Conservation (phyloP, 2,888 invertebrate genomes). For the Trichopoda pennipes region DNA sequence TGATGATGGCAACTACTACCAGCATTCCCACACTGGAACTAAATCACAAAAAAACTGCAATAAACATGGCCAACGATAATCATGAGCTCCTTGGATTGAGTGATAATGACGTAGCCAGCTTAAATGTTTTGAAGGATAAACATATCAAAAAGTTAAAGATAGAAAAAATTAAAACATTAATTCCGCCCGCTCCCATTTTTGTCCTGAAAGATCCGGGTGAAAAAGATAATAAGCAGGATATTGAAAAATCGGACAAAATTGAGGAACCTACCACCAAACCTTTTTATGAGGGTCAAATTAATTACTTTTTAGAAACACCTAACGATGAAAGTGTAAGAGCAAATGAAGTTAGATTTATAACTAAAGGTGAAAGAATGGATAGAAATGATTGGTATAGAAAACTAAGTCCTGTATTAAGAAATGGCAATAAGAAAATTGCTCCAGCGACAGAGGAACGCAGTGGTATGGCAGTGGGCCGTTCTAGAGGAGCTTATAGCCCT, state of each 20-base stretch:
- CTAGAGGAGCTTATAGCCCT: conserved; percentile 51
- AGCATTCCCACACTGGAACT: conserved; percentile 16
- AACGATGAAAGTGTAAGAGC: conserved; percentile 68
- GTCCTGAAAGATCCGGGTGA: conserved; percentile 46
- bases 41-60: conserved; percentile 37
- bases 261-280: conserved; percentile 69
- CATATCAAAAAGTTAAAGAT: conserved; percentile 56
- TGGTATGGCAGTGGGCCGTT: conserved; percentile 9
- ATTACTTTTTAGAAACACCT: conserved; percentile 76
- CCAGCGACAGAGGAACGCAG: conserved; percentile 14
- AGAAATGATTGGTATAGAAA: conserved; percentile 76
- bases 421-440: conserved; percentile 71
- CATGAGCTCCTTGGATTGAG: conserved; percentile 1
- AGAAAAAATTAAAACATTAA: conserved; percentile 63
- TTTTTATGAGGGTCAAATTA: conserved; percentile 78
- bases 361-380: conserved; percentile 67
- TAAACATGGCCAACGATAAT: conserved; percentile 43
- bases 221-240: conserved; percentile 38
- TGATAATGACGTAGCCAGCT: conserved; percentile 19
- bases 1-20: conserved; percentile 61
- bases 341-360: conserved; percentile 62
- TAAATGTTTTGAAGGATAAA: conserved; percentile 44
- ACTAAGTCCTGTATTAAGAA: conserved; percentile 74
- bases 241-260: conserved; percentile 52
- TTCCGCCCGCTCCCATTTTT: conserved; percentile 70